These are phyloP conservation scores for Lepus oiostolus DNA, from an alignment of 2,797 vertebrate genomes.

Conservation along the genomic window DNA sequence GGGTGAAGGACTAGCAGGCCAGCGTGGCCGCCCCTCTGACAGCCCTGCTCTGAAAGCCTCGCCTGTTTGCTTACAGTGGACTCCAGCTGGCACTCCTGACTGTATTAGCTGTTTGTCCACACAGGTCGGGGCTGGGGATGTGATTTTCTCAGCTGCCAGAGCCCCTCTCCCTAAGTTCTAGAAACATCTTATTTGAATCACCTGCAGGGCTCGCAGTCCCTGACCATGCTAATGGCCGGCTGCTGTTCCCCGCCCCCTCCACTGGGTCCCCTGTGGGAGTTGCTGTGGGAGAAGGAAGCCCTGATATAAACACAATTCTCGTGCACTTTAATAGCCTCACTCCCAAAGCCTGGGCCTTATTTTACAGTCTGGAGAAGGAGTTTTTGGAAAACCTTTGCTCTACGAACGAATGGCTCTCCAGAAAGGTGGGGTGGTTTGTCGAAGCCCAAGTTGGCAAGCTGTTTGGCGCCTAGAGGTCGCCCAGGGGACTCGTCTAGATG, in stretches of 20 bases:
- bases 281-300: background rate
- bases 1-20: background rate
- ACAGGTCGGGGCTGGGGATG: background rate
- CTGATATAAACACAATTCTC: background rate
- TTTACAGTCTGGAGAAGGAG: background rate
- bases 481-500: background rate
- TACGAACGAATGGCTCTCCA: background rate
- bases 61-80: background rate
- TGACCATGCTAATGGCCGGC: fast-evolving
- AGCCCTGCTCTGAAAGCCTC: background rate
- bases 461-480: background rate
- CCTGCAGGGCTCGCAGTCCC: background rate
- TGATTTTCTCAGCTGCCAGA: background rate
- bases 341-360: background rate
- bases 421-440: background rate
- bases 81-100: too few species aligned
- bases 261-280: fast-evolving
- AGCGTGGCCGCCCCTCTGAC: background rate
- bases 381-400: constrained; percentile 9
- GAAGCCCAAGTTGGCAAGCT: background rate
- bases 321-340: background rate
- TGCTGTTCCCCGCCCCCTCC: background rate
- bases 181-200: background rate
- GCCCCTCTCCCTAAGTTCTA: background rate
- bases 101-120: background rate